Base-by-base conservation (phyloP, 2,888 invertebrate species). In the Eilema depressum region DNA sequence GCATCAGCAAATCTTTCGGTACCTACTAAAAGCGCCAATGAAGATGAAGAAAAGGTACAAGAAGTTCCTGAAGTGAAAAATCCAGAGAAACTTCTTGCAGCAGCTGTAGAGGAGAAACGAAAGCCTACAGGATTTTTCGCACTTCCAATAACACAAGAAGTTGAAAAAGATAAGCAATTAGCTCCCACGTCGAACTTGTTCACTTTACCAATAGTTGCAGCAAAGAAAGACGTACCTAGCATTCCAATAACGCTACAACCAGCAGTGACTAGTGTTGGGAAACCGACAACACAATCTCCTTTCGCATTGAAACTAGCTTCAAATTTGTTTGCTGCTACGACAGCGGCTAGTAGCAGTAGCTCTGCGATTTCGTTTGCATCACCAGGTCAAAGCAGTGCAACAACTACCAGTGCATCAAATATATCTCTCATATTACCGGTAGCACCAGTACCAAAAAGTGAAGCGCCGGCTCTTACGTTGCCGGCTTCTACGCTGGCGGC, bases 21-120 rank as follows among this genome's bases (percentile, higher is more conserved):
- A 14, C 11, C 74, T 20, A 71, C 76, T 26, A 81, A 81, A 63
- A 73, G 71, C 47, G 26, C 37, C 26, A 77, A 71, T 12, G 76
- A 83, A 70, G 85, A 83, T 26, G 79, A 83, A 68, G 87, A 90
- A 66, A 89, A 87, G 68, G 74, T 82, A 0, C 90, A 89, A 73
- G 92, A 89, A 82, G 88, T 89, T 53, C 89, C 92, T 28, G 86
- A 85, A 73, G 79, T 90, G 47, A 73, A 77, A 41, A 4, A 17
- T 41, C 8, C 41, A 17, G 41, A 17, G 41, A 41, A 41, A 14
- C 17, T 41, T 61, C 70, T 83, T 33, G 68, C 66, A n/a, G 30
- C 69, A 26, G 60, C 74, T 8, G n/a, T 66, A 37, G 68, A 64
- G 37, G 74, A 67, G 3, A 62, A 69, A 56, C 30, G 69, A 23